A percentile compares a stretch with the other conserved stretches of the same genome.
Evolutionary conservation across 2,888 invertebrate species (phyloP).

Genomic region (Mimumesa dahlbomi): DNA sequence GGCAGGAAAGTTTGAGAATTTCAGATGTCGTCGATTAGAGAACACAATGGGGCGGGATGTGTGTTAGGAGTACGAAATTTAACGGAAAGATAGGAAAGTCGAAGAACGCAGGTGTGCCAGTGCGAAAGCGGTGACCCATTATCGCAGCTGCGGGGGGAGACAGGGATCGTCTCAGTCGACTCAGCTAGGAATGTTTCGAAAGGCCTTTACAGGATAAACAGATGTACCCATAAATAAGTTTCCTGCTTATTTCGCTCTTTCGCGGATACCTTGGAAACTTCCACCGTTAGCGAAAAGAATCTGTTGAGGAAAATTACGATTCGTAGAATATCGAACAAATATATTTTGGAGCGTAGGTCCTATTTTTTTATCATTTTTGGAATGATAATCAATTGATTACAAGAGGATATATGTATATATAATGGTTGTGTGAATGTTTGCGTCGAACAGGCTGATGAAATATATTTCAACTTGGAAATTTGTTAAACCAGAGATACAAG

Average conservation of each 20-base stretch:
- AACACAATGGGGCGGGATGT: not conserved
- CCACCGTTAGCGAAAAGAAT: too few species aligned
- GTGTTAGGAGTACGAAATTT: slow-evolving; percentile 29
- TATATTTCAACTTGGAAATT: too few species aligned
- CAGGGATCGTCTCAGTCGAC: slow-evolving; percentile 48
- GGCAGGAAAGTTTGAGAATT: not conserved
- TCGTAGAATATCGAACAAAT: too few species aligned
- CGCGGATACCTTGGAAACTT: slow-evolving; percentile 26
- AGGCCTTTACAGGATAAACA: slow-evolving; percentile 61
- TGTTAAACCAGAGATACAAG: too few species aligned
- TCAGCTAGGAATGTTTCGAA: slow-evolving; percentile 54
- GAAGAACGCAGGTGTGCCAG: slow-evolving; percentile 70
- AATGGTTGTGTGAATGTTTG: too few species aligned
- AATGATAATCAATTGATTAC: too few species aligned
- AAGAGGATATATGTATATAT: too few species aligned
- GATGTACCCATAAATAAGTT: slow-evolving; percentile 61
- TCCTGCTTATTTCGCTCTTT: slow-evolving; percentile 41
- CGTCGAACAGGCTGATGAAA: too few species aligned
- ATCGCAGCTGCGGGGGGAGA: slow-evolving; percentile 73
- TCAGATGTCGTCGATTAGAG: not conserved
- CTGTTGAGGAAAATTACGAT: too few species aligned
- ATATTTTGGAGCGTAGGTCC: too few species aligned
- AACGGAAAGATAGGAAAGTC: slow-evolving; percentile 9
- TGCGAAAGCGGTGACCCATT: slow-evolving; percentile 76
- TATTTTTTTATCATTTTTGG: too few species aligned